A percentile compares a stretch with the other conserved stretches of the same genome.
These are phyloP conservation scores for Drosophila stalkeri DNA, from an alignment of 2,888 invertebrate genomes.

Conservation along the genomic window DNA sequence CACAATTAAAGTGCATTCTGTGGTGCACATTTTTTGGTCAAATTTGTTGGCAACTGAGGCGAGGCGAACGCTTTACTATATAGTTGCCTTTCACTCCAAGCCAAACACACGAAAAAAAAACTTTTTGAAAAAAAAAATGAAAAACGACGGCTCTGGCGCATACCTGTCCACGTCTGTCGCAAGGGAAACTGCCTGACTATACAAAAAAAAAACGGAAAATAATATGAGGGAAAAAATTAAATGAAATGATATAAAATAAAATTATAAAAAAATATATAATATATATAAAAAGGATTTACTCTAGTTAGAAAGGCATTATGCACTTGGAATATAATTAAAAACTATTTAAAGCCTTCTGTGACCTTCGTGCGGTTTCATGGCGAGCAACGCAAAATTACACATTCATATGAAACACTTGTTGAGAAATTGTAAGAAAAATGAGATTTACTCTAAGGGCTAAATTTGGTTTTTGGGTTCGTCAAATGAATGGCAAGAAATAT, in stretches of 20 bases:
- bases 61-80: not conserved
- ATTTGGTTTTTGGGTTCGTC: not conserved
- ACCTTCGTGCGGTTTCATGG: conserved; percentile 11
- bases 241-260: not conserved
- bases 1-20: conserved; percentile 60
- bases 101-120: conserved; percentile 19
- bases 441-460: not conserved
- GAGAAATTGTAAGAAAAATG: not conserved
- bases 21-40: conserved; percentile 33
- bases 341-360: conserved; percentile 16
- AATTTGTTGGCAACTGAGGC: conserved; percentile 7
- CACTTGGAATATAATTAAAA: conserved; percentile 31
- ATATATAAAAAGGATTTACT: conserved; percentile 6
- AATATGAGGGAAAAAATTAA: not conserved
- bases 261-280: conserved; percentile 6
- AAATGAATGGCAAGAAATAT: not conserved
- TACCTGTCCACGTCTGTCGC: conserved; percentile 6
- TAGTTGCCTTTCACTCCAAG: conserved; percentile 26
- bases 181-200: not conserved
- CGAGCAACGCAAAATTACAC: conserved; percentile 1
- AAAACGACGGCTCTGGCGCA: conserved; percentile 15
- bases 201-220: conserved; percentile 8
- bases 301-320: conserved; percentile 24
- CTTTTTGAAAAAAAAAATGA: conserved; percentile 28
- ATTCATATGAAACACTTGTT: conserved; percentile 7